Evolutionary conservation across 2,888 invertebrate species (phyloP).

Genomic region (Caenorhabditis sp.): DNA sequence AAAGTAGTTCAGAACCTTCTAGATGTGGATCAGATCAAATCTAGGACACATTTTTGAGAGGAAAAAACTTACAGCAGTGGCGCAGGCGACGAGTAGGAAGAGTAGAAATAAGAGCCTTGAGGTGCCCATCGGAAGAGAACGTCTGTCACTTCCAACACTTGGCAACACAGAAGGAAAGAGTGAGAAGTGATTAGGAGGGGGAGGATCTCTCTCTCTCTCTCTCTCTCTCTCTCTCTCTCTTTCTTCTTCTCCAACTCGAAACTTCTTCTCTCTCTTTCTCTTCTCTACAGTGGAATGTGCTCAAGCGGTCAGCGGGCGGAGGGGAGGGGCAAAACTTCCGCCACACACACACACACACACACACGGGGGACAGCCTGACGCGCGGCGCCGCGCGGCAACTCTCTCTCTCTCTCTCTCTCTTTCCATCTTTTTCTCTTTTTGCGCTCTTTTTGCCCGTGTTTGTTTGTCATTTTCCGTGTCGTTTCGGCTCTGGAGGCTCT

Average conservation of each 20-base stretch:
- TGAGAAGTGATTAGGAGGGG: neutral
- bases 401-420: neutral
- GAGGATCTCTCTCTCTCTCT: neutral
- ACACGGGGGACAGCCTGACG: slow-evolving; percentile 41
- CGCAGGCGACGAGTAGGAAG: neutral
- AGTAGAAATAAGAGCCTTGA: slow-evolving; percentile 35
- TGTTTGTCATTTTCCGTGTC: too few species aligned
- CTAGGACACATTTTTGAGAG: too few species aligned
- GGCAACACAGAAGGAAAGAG: too few species aligned
- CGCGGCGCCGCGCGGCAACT: slow-evolving; percentile 6
- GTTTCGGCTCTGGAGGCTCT: neutral
- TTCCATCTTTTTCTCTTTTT: slow-evolving; percentile 19
- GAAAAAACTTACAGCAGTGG: too few species aligned
- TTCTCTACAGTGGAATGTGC: slow-evolving; percentile 15
- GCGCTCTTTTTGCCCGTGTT: neutral
- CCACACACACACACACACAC: too few species aligned
- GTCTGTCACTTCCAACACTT: too few species aligned
- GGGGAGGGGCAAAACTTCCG: too few species aligned
- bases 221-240: slow-evolving; percentile 4
- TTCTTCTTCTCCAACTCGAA: neutral
- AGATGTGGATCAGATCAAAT: too few species aligned
- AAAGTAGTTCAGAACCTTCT: too few species aligned
- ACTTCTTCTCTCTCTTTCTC: too few species aligned
- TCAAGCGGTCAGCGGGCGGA: neutral
- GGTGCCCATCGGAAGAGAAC: too few species aligned